phyloP scores from a whole-genome alignment of 1,140 invertebrate species.

The Hypothenemus hampei region DNA sequence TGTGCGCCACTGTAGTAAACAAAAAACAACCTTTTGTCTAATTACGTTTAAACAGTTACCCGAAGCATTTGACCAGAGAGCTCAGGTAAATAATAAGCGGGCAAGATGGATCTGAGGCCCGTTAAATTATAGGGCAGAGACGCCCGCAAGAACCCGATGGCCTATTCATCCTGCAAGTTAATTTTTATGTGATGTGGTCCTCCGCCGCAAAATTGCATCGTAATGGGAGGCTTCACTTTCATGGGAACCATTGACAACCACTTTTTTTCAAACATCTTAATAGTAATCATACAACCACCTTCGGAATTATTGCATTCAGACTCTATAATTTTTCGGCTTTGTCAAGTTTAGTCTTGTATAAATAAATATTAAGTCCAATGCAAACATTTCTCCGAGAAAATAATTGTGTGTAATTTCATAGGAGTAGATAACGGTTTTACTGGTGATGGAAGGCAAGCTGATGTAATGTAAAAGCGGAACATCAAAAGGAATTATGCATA shows the following conservation, averaged over 20 bases:
- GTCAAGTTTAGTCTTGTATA: too few species aligned
- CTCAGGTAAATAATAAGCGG: slow-evolving; percentile 24
- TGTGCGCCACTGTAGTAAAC: slow-evolving; percentile 2
- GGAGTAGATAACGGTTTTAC: slow-evolving; percentile 3
- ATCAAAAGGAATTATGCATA: slow-evolving; percentile 7
- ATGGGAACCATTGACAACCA: slow-evolving; percentile 3
- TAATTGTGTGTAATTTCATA: background rate
- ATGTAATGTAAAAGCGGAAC: slow-evolving; percentile 4
- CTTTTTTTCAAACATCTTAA: background rate
- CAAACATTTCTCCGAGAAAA: background rate
- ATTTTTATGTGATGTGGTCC: slow-evolving; percentile 15
- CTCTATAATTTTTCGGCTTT: background rate
- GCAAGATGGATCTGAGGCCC: slow-evolving; percentile 7
- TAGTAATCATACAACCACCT: background rate
- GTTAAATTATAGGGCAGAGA: slow-evolving; percentile 20
- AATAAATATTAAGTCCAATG: background rate
- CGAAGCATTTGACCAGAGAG: slow-evolving; percentile 18
- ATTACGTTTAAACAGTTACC: slow-evolving; percentile 23
- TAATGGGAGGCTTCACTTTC: slow-evolving; percentile 13
- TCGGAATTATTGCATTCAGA: background rate
- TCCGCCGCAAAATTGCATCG: slow-evolving; percentile 15
- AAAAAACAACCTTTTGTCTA: slow-evolving; percentile 28
- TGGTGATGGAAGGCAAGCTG: background rate
- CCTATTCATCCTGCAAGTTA: slow-evolving; percentile 9
- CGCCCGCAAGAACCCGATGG: slow-evolving; percentile 13